A percentile compares a stretch with the other conserved stretches of the same genome.
phyloP scores from a whole-genome alignment of 2,888 invertebrate species.

The Lepidocyrtinus sp. region DNA sequence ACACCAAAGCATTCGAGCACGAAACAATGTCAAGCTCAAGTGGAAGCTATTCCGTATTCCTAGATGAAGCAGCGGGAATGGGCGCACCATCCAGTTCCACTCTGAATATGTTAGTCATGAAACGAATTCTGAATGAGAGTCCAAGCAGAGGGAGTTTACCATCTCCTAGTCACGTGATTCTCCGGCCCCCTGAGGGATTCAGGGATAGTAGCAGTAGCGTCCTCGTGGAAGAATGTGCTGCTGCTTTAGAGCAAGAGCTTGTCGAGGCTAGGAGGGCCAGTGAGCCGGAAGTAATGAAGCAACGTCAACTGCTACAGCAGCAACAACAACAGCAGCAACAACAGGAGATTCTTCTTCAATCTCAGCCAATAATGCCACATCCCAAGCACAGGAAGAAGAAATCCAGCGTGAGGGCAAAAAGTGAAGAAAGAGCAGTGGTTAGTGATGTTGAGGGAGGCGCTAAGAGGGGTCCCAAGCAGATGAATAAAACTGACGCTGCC shows the following conservation, averaged over 20 bases:
- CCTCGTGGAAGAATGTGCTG: conserved; percentile 74
- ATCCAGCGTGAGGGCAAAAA: conserved; percentile 35
- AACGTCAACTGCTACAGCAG: not conserved
- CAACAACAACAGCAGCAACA: not conserved
- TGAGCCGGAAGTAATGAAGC: conserved; percentile 60
- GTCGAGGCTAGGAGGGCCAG: conserved; percentile 71
- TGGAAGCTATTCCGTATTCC: conserved; percentile 65
- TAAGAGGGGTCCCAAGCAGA: conserved; percentile 59
- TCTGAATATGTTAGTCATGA: conserved; percentile 22
- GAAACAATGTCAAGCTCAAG: conserved; percentile 64
- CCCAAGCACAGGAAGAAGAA: conserved; percentile 25
- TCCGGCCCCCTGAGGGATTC: conserved; percentile 35
- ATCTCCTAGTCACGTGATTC: conserved; percentile 14
- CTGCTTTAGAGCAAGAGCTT: conserved; percentile 76
- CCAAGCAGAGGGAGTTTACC: conserved; percentile 21
- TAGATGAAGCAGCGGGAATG: conserved; percentile 15
- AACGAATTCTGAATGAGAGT: conserved; percentile 26
- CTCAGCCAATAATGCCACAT: conserved; percentile 22
- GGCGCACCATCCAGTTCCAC: not conserved
- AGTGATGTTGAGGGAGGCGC: conserved; percentile 63
- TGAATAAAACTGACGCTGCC: conserved; percentile 59
- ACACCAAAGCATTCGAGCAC: conserved; percentile 26
- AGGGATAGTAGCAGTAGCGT: conserved; percentile 1
- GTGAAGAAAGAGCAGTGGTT: conserved; percentile 41
- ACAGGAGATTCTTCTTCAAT: too few species aligned